Conservation (phyloP, 2,888 invertebrate genomes). For the Rhyacophila evoluta region DNA sequence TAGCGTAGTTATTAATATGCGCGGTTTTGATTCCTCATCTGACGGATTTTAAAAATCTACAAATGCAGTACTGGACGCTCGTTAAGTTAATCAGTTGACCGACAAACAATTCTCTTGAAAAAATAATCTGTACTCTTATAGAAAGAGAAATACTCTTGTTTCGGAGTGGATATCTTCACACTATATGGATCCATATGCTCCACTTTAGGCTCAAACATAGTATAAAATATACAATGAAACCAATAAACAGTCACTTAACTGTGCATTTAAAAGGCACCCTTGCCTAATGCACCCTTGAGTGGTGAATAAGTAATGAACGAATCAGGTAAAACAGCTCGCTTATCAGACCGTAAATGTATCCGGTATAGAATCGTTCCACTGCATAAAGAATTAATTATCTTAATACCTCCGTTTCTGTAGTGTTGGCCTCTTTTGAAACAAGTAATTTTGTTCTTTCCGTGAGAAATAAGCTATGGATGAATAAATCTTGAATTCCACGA, state of each 20-base stretch:
- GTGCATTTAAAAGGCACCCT: background rate
- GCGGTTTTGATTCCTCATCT: too few species aligned
- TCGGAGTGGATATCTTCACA: too few species aligned
- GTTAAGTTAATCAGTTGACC: too few species aligned
- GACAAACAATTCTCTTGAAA: too few species aligned
- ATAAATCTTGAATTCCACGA: too few species aligned
- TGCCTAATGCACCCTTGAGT: background rate
- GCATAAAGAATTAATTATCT: background rate
- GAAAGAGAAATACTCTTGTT: too few species aligned
- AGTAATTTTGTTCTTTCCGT: background rate
- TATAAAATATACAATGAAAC: background rate
- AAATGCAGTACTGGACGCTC: too few species aligned
- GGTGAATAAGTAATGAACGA: background rate
- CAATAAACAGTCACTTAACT: background rate
- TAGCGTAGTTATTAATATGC: too few species aligned
- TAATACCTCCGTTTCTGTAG: background rate
- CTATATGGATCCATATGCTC: too few species aligned
- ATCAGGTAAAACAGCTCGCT: background rate
- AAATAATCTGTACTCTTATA: too few species aligned
- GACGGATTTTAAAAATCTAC: too few species aligned
- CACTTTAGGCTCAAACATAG: too few species aligned
- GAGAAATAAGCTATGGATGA: background rate
- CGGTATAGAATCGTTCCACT: background rate
- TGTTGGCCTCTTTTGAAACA: background rate
- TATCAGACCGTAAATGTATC: conserved; percentile 12